Evolutionary conservation across 2,888 invertebrate genomes (phyloP), one percentile per base, ranked within the genome.

Genomic region (Plagiodera versicolora): DNA sequence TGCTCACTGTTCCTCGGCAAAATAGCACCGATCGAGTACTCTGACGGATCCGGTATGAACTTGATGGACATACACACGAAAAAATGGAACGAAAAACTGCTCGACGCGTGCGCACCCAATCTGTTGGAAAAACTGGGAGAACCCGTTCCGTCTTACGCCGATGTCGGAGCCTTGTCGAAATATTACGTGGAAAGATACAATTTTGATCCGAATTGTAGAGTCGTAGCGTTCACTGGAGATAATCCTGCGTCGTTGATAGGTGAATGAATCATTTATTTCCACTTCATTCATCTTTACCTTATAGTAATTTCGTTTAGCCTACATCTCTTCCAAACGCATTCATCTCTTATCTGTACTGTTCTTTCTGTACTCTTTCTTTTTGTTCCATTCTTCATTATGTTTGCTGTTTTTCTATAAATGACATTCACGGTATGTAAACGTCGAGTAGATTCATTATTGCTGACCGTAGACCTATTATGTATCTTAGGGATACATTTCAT

Each of bases 31-130:
- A 94, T 98, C 51, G 98, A 98, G 80, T 86, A 86, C 67, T 86
- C 94, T 0, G 98, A 98, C 79, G 98, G 90, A 0, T 96, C 96
- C 0, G 98, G 98, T 14, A 98, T 95, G 95, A 98, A 98, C 81
- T 82, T 98, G 16, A 82, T 98, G 71, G 89, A 98, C 78, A 91
- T 98, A 53, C 85, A 82, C 28, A 84, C 81, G 0, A 90, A 89
- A 80, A 81, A 83, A 24, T 98, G 97, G 97, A 86, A 90, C 55
- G 81, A 86, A 32, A 79, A 81, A 17, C 89, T 94, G 69, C 80
- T 95, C 14, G 85, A 92, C 81, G 87, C 87, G 0, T 93, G 92
- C 75, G 94, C 89, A 8, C 87, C 90, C 10, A 86, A 89, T 70
- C 80, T 97, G 53, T 83, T 81, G 45, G 82, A 82, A 48, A 94